phyloP scores from a whole-genome alignment of 2,113 vertebrate genomes.

The Ageneiosus marmoratus region DNA sequence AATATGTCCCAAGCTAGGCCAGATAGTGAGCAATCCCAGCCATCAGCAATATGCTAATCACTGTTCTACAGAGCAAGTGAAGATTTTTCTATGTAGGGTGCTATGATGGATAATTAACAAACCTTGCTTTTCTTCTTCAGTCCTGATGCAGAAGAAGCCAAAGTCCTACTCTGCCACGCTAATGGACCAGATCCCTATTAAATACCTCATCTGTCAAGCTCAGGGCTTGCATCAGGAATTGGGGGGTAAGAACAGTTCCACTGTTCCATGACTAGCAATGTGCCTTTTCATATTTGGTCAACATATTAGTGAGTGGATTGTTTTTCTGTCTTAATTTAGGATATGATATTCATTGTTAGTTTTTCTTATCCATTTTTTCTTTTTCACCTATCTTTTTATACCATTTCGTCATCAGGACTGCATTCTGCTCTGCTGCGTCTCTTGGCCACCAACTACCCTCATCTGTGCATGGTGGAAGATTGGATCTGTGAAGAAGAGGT shows the following conservation, averaged over 20 bases:
- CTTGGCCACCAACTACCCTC: constrained; percentile 94
- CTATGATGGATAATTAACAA: constrained; percentile 21
- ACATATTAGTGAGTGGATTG: background rate
- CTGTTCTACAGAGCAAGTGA: constrained; percentile 50
- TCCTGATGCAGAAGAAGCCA: constrained; percentile 93
- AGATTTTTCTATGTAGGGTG: constrained; percentile 40
- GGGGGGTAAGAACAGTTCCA: constrained; percentile 76
- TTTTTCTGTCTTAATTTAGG: background rate
- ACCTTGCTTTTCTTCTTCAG: constrained; percentile 60
- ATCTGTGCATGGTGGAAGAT: constrained; percentile 96
- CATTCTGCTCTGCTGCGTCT: constrained; percentile 93
- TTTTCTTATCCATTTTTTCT: background rate
- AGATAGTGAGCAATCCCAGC: too few relatives aligned
- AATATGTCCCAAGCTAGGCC: too few relatives aligned
- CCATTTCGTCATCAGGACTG: constrained; percentile 72
- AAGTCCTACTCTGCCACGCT: constrained; percentile 93
- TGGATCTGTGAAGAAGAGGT: constrained; percentile 98
- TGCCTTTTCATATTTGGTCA: background rate
- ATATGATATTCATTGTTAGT: background rate
- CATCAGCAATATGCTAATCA: background rate
- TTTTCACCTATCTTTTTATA: background rate
- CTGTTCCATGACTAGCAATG: background rate
- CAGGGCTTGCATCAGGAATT: constrained; percentile 95
- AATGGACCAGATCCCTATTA: constrained; percentile 99
- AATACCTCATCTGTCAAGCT: constrained; percentile 94